Conservation (phyloP, 2,888 invertebrate genomes). For the Baccha elongata region DNA sequence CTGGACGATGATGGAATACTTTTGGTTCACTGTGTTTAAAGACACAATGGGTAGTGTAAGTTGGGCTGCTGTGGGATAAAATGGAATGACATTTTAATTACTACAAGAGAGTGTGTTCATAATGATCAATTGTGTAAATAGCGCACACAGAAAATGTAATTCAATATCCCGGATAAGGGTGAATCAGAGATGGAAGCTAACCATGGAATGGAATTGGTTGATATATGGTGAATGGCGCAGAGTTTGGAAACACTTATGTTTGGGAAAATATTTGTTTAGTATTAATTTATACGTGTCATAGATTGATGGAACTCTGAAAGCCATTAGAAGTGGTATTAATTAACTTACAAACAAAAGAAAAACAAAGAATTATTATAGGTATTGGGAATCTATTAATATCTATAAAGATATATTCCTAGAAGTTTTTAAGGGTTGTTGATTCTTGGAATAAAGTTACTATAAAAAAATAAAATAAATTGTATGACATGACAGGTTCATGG, state of each 20-base stretch:
- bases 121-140: conserved; percentile 71
- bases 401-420: no score
- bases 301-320: no score
- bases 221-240: conserved; percentile 7
- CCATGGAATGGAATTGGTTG: not conserved
- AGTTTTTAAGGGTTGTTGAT: no score
- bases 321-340: no score
- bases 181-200: not conserved
- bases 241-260: conserved; percentile 31
- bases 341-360: no score
- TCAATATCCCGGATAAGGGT: conserved; percentile 62
- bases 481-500: no score
- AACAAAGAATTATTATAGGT: no score
- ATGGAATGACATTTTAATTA: conserved; percentile 81
- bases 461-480: no score
- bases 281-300: conserved; percentile 54
- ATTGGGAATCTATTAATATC: no score
- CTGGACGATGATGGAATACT: conserved; percentile 70
- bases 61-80: conserved; percentile 40
- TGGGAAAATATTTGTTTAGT: conserved; percentile 62
- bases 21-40: conserved; percentile 7
- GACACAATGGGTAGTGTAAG: conserved; percentile 11
- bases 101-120: conserved; percentile 76
- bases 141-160: conserved; percentile 57
- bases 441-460: no score